Conservation (phyloP, 1,140 invertebrate species). For the Drosophila seguyi region DNA sequence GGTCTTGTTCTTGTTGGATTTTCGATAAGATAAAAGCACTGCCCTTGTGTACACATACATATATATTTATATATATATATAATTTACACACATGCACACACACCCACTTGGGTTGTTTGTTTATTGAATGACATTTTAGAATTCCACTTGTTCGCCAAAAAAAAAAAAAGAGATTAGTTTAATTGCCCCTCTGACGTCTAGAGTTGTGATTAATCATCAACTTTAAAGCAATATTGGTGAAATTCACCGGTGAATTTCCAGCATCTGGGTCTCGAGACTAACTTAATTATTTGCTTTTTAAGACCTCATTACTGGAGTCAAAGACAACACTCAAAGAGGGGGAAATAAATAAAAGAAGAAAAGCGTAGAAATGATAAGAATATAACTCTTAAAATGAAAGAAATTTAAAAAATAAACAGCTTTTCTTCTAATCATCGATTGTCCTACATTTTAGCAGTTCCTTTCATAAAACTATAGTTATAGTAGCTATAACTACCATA, state of each 20-base stretch:
- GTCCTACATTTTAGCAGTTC: background rate
- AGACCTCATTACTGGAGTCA: background rate
- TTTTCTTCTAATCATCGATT: background rate
- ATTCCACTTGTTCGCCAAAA: constrained; percentile 34
- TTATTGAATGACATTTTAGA: constrained; percentile 77
- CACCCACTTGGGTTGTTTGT: constrained; percentile 36
- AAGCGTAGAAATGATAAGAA: background rate
- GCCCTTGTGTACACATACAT: constrained; percentile 18
- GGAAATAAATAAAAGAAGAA: background rate
- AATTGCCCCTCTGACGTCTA: constrained; percentile 63
- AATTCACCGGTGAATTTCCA: constrained; percentile 12
- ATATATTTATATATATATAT: constrained; percentile 11
- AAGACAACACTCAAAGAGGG: too few relatives aligned
- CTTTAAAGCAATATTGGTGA: background rate
- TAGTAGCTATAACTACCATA: background rate
- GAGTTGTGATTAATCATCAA: constrained; percentile 58
- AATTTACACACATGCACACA: background rate
- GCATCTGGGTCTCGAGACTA: background rate
- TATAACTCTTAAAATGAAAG: background rate
- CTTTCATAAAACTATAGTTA: too few relatives aligned
- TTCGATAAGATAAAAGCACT: constrained; percentile 69
- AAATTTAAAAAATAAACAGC: background rate
- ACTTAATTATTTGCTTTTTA: background rate
- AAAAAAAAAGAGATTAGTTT: constrained; percentile 62
- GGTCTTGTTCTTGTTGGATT: constrained; percentile 42